Evolutionary conservation across 1,140 invertebrate genomes (phyloP), one percentile per base, ranked within the genome.

Genomic region (Ptiloglossa arizonensis): DNA sequence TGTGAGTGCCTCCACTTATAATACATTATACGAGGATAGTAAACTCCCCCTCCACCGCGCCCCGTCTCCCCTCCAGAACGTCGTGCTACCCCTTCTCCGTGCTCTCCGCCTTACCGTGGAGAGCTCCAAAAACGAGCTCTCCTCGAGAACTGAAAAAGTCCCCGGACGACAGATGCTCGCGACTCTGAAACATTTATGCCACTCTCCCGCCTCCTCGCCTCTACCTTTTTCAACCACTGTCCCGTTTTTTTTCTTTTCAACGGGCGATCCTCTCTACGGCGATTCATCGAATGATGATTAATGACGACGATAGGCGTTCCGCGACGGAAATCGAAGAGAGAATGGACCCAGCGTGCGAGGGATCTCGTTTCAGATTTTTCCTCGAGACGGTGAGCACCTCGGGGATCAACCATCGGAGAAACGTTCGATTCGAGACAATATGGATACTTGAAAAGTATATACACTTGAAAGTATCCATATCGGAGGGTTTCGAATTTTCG

Each of bases 1-100:
- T 79, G 74, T 76, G 78, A 86, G 79, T 87, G 86, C 86, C 73
- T 86, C 80, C 81, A 87, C 82, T 88, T 88, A 79, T 85, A 87
- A 88, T 88, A 81, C 81, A 88, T 87, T 88, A 89, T 85, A 80
- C 76, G 76, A 80, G 68, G 77, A 82, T 82, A 75, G 62, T 72
- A 68, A 79, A 70, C 68, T 54, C 54, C 38, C 48, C 29, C 64
- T 50, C 24, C 38, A 50, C 24, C 52, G 2, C 6, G 24, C 9
- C 54, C 13, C 54, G 27, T 9, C 24, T 11, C 15, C 54, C 54
- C 27, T 29, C 27, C 64, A 8, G 9, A 35, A 38, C 35, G 11
- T 11, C n/a, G 24, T 29, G 13, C 22, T 70, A 52, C 79, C 66
- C 71, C 68, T 66, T 66, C 71, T 74, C n/a, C 63, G 22, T 57